Evolutionary conservation across 2,888 invertebrate genomes (phyloP), one percentile per base, ranked within the genome.

Genomic region (Pelosia muscerda): DNA sequence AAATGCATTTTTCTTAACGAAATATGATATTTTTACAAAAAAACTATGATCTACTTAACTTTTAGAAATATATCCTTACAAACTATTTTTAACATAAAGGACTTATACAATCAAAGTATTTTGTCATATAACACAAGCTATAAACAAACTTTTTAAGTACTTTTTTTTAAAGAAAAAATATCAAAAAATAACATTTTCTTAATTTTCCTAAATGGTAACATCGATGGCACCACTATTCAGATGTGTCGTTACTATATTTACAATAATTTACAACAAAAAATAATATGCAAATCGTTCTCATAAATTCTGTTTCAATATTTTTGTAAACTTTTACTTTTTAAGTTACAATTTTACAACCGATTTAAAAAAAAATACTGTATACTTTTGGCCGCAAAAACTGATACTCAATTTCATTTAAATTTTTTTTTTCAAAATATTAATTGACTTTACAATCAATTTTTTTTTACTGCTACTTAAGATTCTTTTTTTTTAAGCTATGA

Each of bases 171-270:
- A 70, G 69, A 83, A 88, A 86, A 85, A 68, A 76, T 81, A 68
- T 84, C 77, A 83, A 89, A 86, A 87, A 87, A 67, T 70, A 73
- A 73, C 72, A 75, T 65, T 72, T 73, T 75, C 79, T 71, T 77
- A 74, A 38, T 73, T 79, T 72, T 87, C 84, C 63, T 85, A 84
- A 91, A 92, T 92, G 94, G 94, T 94, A 94, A 94, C 93, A 84
- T 73, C 78, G 81, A 94, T 94, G 94, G 93, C 94, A 93, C 93
- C 93, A 92, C 84, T 89, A 78, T 70, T 72, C 69, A 76, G 71
- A 77, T 76, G 70, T 65, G 58, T 74, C 19, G 13, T 70, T 69
- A 69, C 42, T 64, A 67, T 78, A 79, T 79, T 77, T 71, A 76
- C 71, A 76, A 65, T 68, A 73, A 77, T 77, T 70, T 76, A 75